These are phyloP conservation scores for Norana najaformis DNA, from an alignment of 2,888 invertebrate genomes.

Conservation along the genomic window DNA sequence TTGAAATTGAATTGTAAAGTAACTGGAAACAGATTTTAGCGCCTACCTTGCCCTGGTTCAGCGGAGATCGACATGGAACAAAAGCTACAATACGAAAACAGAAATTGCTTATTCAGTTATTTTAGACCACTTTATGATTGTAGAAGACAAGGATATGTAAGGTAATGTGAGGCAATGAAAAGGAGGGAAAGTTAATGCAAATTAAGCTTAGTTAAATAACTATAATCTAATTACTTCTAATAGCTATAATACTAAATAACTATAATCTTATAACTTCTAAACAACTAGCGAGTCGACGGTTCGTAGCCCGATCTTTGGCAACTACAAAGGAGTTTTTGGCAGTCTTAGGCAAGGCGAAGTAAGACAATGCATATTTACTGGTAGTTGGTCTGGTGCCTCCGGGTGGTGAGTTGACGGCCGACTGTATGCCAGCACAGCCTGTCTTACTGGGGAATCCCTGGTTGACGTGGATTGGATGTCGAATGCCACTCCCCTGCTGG, in stretches of 20 bases:
- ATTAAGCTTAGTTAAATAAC: too few relatives aligned
- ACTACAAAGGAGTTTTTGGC: too few relatives aligned
- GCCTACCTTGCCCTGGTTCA: background rate
- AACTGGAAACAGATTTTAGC: background rate
- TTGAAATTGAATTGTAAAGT: background rate
- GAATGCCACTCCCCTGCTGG: conserved; percentile 23
- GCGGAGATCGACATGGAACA: conserved; percentile 1
- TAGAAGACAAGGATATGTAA: background rate
- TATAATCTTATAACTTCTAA: too few relatives aligned
- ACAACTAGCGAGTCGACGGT: too few relatives aligned
- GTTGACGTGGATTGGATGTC: conserved; percentile 18
- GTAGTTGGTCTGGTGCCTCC: background rate
- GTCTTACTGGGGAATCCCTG: conserved; percentile 16
- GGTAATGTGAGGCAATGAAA: background rate
- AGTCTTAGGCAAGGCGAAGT: background rate
- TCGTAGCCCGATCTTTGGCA: too few relatives aligned
- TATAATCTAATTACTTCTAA: too few relatives aligned
- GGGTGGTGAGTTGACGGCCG: conserved; percentile 18
- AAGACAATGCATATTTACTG: background rate
- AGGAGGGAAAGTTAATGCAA: too few relatives aligned
- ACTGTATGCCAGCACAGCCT: background rate
- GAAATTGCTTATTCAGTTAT: background rate
- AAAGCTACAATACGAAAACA: background rate
- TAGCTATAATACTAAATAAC: too few relatives aligned
- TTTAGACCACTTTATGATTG: too few relatives aligned